Conservation (phyloP, 1,140 invertebrate species). For the Panagrolaimus sp. region DNA sequence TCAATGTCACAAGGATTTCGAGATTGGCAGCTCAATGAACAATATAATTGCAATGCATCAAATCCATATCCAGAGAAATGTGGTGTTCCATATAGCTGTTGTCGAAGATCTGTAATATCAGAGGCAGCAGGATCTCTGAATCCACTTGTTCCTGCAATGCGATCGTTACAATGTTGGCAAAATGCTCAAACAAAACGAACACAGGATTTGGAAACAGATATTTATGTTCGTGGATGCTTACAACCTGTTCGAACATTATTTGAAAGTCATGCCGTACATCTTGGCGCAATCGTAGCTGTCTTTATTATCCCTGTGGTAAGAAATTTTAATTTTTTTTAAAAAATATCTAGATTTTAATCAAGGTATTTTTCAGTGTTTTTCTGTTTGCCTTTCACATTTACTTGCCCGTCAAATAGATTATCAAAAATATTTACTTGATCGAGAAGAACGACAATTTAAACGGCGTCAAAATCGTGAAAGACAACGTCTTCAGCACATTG, state of each 20-base stretch:
- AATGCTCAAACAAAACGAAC: constrained; percentile 56
- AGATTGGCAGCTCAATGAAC: constrained; percentile 58
- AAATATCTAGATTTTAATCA: constrained; percentile 6
- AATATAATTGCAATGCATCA: constrained; percentile 52
- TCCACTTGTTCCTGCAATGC: constrained; percentile 53
- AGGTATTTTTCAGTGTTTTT: constrained; percentile 49
- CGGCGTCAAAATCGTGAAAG: constrained; percentile 44
- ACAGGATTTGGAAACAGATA: constrained; percentile 53
- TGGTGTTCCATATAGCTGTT: constrained; percentile 58
- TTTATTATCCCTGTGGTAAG: constrained; percentile 56
- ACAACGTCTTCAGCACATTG: constrained; percentile 21
- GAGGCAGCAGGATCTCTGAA: constrained; percentile 46
- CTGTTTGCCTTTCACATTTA: constrained; percentile 51
- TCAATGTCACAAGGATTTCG: constrained; percentile 52
- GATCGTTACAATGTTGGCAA: constrained; percentile 57
- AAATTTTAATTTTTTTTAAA: constrained; percentile 21
- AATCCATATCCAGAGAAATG: constrained; percentile 59
- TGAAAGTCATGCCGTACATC: constrained; percentile 52
- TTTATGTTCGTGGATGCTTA: constrained; percentile 54
- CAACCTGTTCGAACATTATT: constrained; percentile 50
- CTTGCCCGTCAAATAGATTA: constrained; percentile 59
- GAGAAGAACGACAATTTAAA: constrained; percentile 52
- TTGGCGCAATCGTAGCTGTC: constrained; percentile 50
- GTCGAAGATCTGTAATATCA: constrained; percentile 48
- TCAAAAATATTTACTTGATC: constrained; percentile 51